Base-by-base conservation (phyloP, 1,140 invertebrate species). In the Choristoneura fumiferana region DNA sequence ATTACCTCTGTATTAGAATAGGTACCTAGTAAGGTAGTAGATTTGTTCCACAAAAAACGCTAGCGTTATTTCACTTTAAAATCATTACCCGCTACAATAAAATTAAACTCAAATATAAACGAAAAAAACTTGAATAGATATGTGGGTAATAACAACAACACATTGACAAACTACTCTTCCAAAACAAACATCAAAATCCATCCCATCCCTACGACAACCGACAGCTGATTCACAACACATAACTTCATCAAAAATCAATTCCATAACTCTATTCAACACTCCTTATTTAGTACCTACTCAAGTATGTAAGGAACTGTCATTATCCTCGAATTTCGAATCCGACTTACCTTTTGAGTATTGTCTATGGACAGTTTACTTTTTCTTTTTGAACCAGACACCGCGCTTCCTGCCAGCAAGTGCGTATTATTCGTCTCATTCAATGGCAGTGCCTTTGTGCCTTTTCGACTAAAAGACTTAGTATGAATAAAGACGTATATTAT, bases 361-460 rank as follows among this genome's bases (percentile, higher is more conserved):
- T 83, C 78, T 83, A 80, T 75, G 71, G 70, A 54, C 53, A 66
- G 68, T 73, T 77, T 81, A 79, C 78, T 75, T 74, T 63, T 69
- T 69, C 65, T 62, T 71, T 57, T 68, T 78, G 72, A 72, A 88
- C 81, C 78, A 70, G 81, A 87, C 78, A 84, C 83, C 84, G 75
- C 75, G 76, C 69, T 84, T 87, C 84, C 84, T 84, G 84, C 69
- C 69, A 64, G 69, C 68, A 74, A 66, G 70, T 37, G 38, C 64
- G 69, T 70, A 72, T 73, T 77, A 75, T 73, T 70, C 67, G 69
- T 71, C 72, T 73, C 71, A 75, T 79, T 81, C 65, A 81, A 69
- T 76, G 57, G 68, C 70, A 67, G 67, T 87, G 81, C 79, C 81
- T 87, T 85, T 84, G 80, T 87, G 81, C 82, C 84, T 87, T 87